Conservation (phyloP, 1,140 invertebrate genomes). For the Aphaenogaster floridana region DNA sequence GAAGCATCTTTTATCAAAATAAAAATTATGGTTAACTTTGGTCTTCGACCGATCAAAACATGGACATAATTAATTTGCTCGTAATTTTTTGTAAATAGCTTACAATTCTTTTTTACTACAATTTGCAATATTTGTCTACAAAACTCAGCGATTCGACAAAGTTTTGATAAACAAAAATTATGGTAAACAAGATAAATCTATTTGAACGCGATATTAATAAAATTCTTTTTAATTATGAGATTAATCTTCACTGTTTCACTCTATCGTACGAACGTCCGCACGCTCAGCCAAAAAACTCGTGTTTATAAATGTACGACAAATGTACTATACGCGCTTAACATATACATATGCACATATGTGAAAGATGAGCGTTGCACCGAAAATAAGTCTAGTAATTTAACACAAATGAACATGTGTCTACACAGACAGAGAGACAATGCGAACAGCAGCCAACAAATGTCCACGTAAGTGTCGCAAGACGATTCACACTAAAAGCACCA, state of each 20-base stretch:
- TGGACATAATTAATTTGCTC: background rate
- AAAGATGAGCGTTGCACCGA: conserved; percentile 64
- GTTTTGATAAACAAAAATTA: background rate
- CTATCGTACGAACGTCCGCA: conserved; percentile 64
- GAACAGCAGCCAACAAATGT: conserved; percentile 41
- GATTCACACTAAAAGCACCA: conserved; percentile 22
- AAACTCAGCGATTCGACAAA: background rate
- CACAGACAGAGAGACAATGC: conserved; percentile 38
- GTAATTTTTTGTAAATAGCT: background rate
- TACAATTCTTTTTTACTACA: background rate
- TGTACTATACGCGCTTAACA: conserved; percentile 39
- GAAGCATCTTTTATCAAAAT: background rate
- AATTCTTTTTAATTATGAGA: background rate
- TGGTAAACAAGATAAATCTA: background rate
- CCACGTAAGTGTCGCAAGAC: conserved; percentile 29
- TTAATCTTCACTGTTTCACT: conserved; percentile 41
- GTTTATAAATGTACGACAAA: conserved; percentile 62
- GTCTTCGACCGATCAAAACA: background rate
- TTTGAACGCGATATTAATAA: conserved; percentile 12
- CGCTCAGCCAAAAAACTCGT: conserved; percentile 32
- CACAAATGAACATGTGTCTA: conserved; percentile 10
- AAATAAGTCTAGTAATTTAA: conserved; percentile 66
- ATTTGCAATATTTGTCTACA: background rate
- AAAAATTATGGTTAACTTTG: background rate
- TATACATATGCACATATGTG: conserved; percentile 14